phyloP scores from a whole-genome alignment of 2,797 vertebrate genomes.

The Hafferia zeledoni region DNA sequence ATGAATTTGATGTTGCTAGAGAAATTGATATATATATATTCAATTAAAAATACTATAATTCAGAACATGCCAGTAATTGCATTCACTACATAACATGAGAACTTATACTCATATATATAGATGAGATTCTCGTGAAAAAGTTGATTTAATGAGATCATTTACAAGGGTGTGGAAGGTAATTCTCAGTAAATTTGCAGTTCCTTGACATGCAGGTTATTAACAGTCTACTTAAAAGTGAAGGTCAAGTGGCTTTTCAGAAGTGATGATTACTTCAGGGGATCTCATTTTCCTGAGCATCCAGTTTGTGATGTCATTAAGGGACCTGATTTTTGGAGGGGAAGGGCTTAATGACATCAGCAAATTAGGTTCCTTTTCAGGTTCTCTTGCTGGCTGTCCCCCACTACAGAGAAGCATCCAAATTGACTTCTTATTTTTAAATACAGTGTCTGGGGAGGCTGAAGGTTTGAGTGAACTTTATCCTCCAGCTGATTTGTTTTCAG shows the following conservation, averaged over 20 bases:
- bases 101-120: neutral
- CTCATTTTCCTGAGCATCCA: accelerated
- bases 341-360: neutral
- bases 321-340: neutral
- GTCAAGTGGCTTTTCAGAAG: neutral
- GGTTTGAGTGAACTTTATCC: neutral
- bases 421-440: neutral
- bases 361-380: neutral
- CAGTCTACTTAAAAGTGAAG: neutral
- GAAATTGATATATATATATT: neutral
- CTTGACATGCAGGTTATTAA: neutral
- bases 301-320: neutral
- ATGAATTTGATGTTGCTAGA: neutral
- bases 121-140: neutral
- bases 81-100: neutral
- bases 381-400: neutral
- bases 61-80: neutral
- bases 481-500: neutral
- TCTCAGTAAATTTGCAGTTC: neutral
- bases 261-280: neutral
- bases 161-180: neutral
- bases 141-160: neutral
- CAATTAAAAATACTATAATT: neutral
- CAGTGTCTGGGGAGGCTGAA: neutral
- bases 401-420: neutral